Evolutionary conservation across 2,888 invertebrate genomes (phyloP).

Genomic region (Drosophila mulleri): DNA sequence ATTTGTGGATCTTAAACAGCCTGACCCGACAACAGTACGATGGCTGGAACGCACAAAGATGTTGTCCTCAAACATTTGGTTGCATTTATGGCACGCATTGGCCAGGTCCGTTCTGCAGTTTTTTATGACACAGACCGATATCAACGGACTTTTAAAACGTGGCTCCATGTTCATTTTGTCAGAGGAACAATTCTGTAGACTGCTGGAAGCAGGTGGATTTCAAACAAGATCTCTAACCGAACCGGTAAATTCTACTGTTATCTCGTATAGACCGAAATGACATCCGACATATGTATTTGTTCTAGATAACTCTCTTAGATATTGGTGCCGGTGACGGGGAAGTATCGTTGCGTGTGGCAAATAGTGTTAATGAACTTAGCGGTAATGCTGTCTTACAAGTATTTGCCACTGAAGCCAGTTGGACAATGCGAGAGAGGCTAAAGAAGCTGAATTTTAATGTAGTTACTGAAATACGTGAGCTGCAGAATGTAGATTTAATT

Average conservation of each 20-base stretch:
- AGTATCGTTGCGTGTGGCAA: constrained; percentile 92
- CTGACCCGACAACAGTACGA: constrained; percentile 81
- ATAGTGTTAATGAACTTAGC: constrained; percentile 85
- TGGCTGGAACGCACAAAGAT: constrained; percentile 84
- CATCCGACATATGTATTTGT: neutral
- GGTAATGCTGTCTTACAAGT: constrained; percentile 87
- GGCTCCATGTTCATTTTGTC: constrained; percentile 99
- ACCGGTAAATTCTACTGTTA: constrained; percentile 52
- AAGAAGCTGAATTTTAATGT: constrained; percentile 86
- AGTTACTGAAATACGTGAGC: constrained; percentile 80
- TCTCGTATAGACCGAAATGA: neutral
- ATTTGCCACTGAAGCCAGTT: constrained; percentile 96
- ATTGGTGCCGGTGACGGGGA: constrained; percentile 98
- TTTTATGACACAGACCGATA: constrained; percentile 97
- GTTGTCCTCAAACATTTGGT: constrained; percentile 87
- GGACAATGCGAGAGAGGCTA: constrained; percentile 93
- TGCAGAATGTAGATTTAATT: constrained; percentile 83
- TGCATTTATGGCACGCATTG: constrained; percentile 95
- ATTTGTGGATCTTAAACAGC: constrained; percentile 82
- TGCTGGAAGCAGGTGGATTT: constrained; percentile 82
- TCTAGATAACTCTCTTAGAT: constrained; percentile 89
- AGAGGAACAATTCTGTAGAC: constrained; percentile 89
- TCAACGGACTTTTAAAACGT: constrained; percentile 96
- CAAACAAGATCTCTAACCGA: constrained; percentile 47
- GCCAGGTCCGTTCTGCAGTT: constrained; percentile 93